Percentiles rank a stretch among this genome's conserved stretches.
Evolutionary conservation across 1,140 invertebrate genomes (phyloP).

Genomic region (Drosophila elegans): DNA sequence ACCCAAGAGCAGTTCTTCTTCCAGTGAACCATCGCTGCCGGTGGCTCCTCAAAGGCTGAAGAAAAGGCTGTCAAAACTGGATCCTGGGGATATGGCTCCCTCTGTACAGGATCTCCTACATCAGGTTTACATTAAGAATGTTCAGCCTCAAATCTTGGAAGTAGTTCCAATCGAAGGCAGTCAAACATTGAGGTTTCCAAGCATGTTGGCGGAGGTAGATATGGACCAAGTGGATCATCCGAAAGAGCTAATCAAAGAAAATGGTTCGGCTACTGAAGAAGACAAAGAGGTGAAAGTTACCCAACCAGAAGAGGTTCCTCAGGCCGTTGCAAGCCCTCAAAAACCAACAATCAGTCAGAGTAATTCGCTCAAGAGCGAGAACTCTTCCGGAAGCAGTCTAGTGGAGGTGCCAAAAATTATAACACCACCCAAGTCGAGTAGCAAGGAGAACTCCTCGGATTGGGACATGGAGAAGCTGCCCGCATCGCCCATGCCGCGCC

Average conservation of each 20-base stretch:
- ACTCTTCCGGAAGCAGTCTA: constrained; percentile 53
- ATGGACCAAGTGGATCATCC: constrained; percentile 19
- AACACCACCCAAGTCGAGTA: constrained; percentile 48
- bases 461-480: constrained; percentile 83
- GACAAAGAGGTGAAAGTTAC: too few relatives aligned
- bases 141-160: background rate
- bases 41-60: constrained; percentile 69
- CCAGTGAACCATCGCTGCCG: constrained; percentile 64
- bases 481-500: constrained; percentile 66
- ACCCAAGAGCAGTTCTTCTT: constrained; percentile 75
- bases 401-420: constrained; percentile 41
- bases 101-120: constrained; percentile 77
- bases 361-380: constrained; percentile 45
- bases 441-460: constrained; percentile 73
- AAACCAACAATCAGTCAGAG: constrained; percentile 5
- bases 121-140: constrained; percentile 23
- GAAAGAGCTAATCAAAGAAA: background rate
- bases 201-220: constrained; percentile 40
- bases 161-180: background rate
- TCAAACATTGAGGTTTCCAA: constrained; percentile 47
- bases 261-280: background rate
- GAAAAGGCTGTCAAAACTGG: constrained; percentile 69
- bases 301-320: background rate
- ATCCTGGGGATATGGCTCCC: constrained; percentile 72
- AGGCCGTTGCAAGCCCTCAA: background rate